phyloP scores from a whole-genome alignment of 2,888 invertebrate species.

The Catonia carolina region DNA sequence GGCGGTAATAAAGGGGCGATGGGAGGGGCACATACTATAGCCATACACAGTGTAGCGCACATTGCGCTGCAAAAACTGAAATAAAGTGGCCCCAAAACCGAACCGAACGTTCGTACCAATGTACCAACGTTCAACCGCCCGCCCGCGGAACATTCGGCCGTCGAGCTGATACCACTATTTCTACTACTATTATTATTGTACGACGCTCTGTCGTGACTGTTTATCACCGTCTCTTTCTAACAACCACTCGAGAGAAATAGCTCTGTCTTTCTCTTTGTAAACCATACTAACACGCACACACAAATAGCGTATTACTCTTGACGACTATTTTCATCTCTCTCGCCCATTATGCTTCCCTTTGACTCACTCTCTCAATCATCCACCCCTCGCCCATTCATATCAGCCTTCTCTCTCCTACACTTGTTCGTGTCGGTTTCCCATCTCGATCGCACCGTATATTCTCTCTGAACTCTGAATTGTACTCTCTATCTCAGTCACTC shows the following conservation, averaged over 20 bases:
- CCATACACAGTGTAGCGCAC: background rate
- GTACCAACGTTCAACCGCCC: background rate
- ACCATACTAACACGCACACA: too few species aligned
- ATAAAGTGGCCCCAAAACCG: conserved; percentile 10
- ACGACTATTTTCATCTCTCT: conserved; percentile 1
- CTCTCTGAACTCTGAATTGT: too few species aligned
- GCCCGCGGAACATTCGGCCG: background rate
- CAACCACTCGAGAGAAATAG: too few species aligned
- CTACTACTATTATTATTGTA: background rate
- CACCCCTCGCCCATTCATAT: too few species aligned
- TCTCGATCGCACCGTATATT: too few species aligned
- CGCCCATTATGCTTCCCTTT: background rate
- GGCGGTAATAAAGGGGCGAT: too few species aligned
- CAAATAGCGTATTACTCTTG: background rate
- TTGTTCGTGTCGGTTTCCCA: too few species aligned
- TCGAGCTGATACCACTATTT: background rate
- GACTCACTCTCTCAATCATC: background rate
- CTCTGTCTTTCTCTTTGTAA: background rate
- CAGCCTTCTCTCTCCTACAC: too few species aligned
- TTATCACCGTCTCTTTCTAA: too few species aligned
- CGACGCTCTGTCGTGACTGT: too few species aligned
- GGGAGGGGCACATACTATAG: background rate
- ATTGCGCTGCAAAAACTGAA: conserved; percentile 8
- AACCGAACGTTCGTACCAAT: background rate
- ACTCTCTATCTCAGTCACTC: too few species aligned